These are phyloP conservation scores for Lasiurus cinereus DNA, from an alignment of 2,113 vertebrate species.

Conservation along the genomic window DNA sequence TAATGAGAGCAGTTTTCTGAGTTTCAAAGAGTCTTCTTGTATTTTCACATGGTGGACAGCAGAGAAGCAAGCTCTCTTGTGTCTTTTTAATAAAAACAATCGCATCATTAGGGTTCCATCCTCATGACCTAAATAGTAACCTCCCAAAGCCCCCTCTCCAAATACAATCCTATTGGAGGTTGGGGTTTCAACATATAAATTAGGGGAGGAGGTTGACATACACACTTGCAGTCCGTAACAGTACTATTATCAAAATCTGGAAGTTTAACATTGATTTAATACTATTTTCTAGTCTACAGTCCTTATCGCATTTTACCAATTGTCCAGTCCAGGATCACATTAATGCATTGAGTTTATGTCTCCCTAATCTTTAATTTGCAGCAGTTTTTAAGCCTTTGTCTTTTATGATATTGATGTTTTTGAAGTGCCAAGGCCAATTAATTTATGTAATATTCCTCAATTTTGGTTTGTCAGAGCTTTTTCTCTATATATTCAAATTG, in stretches of 20 bases:
- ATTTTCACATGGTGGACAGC: not conserved
- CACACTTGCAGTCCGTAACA: not conserved
- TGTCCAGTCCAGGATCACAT: not conserved
- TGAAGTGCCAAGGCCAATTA: not conserved
- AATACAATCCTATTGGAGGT: not conserved
- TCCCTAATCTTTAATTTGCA: conserved; percentile 23
- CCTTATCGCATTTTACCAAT: not conserved
- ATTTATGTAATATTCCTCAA: not conserved
- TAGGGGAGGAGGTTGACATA: not conserved
- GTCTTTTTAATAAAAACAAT: not conserved
- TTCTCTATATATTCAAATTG: not conserved
- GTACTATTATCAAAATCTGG: not conserved
- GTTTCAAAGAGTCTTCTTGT: not conserved
- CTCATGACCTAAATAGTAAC: not conserved
- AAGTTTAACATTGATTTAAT: not conserved
- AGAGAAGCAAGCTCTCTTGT: not conserved
- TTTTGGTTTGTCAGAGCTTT: conserved; percentile 1
- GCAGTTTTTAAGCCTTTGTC: not conserved
- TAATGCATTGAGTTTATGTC: not conserved
- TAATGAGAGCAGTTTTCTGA: not conserved
- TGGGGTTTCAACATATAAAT: not conserved
- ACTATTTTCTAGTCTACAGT: not conserved
- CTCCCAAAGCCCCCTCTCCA: not conserved
- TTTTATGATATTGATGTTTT: not conserved
- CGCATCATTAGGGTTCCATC: not conserved